A percentile compares a stretch with the other conserved stretches of the same genome.
Conservation (phyloP, 2,797 vertebrate species). For the Danio aesculapii region DNA sequence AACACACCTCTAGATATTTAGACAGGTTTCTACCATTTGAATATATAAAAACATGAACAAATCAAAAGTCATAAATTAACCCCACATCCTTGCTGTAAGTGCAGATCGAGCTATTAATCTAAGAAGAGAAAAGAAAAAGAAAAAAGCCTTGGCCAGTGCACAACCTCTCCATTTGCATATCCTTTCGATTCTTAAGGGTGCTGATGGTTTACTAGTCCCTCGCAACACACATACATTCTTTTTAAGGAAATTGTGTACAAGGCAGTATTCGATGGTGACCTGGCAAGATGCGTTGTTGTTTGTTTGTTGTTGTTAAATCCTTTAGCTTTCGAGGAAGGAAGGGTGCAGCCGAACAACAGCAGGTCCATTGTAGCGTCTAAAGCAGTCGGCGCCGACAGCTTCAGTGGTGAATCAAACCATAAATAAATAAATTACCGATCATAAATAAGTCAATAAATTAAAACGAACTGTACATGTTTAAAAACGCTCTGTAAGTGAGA, state of each 20-base stretch:
- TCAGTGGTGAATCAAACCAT: slow-evolving; percentile 55
- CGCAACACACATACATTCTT: slow-evolving; percentile 77
- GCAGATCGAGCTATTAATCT: slow-evolving; percentile 45
- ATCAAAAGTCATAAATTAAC: slow-evolving; percentile 68
- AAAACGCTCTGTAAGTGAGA: slow-evolving; percentile 50
- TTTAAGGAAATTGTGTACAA: slow-evolving; percentile 82
- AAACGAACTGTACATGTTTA: slow-evolving; percentile 74
- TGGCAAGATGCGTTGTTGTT: slow-evolving; percentile 64
- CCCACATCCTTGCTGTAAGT: slow-evolving; percentile 69
- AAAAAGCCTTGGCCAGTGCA: slow-evolving; percentile 56
- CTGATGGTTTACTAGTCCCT: slow-evolving; percentile 63
- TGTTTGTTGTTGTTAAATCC: slow-evolving; percentile 40
- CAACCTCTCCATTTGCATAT: slow-evolving; percentile 53
- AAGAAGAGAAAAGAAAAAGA: slow-evolving; percentile 50
- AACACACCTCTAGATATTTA: slow-evolving; percentile 76
- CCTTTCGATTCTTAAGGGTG: slow-evolving; percentile 65
- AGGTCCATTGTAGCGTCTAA: slow-evolving; percentile 60
- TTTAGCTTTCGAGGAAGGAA: slow-evolving; percentile 43
- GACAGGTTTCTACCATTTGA: slow-evolving; percentile 74
- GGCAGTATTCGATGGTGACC: slow-evolving; percentile 77
- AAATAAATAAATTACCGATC: slow-evolving; percentile 76
- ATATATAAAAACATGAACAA: slow-evolving; percentile 71
- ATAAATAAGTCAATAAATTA: slow-evolving; percentile 76
- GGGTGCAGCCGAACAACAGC: slow-evolving; percentile 55
- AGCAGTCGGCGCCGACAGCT: slow-evolving; percentile 52